Percentiles rank a stretch among this genome's conserved stretches.
These are phyloP conservation scores for Malurus cyaneus DNA, from an alignment of 2,113 vertebrate genomes.

Conservation along the genomic window DNA sequence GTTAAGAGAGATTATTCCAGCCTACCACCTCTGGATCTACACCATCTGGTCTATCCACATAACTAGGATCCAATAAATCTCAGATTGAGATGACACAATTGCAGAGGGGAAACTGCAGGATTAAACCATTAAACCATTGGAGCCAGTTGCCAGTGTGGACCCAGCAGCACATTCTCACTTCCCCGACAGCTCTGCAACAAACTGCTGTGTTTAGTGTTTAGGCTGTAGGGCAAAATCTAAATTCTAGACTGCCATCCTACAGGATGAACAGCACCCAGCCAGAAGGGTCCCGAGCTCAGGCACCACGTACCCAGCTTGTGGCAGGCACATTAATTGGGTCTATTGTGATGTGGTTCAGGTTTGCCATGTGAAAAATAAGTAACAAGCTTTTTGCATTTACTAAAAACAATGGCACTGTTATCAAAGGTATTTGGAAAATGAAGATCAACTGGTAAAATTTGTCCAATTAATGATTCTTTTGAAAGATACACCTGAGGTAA, in stretches of 20 bases:
- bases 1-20: background rate
- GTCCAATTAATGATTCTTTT: background rate
- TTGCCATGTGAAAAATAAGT: background rate
- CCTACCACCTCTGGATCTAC: background rate
- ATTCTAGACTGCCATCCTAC: background rate
- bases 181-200: background rate
- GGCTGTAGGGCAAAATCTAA: background rate
- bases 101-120: background rate
- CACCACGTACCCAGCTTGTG: fast-evolving
- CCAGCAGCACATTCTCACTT: background rate
- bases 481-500: background rate
- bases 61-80: background rate
- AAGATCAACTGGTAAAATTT: background rate
- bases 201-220: background rate
- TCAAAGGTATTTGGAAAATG: background rate
- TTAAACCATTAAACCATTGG: background rate
- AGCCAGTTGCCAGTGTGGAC: background rate
- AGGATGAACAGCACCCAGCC: background rate
- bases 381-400: background rate
- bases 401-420: background rate
- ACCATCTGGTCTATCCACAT: background rate
- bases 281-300: background rate
- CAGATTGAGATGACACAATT: background rate
- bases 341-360: background rate
- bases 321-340: background rate